phyloP scores from a whole-genome alignment of 2,113 vertebrate species.

The Barnardius zonarius region DNA sequence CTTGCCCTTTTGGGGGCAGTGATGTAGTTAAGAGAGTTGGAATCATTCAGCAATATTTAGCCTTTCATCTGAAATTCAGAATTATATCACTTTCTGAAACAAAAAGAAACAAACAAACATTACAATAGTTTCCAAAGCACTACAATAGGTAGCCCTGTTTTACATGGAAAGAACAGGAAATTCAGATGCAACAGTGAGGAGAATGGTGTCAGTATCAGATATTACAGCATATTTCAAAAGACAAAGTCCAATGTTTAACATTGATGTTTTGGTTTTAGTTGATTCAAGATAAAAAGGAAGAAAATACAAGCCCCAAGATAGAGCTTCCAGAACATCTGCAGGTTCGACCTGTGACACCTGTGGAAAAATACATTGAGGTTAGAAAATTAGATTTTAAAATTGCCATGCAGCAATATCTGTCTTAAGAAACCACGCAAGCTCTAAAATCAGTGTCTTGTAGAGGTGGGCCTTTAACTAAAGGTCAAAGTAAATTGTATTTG shows the following conservation, averaged over 20 bases:
- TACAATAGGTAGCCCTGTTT: not conserved
- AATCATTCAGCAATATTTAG: not conserved
- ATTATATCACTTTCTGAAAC: not conserved
- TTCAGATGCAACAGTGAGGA: not conserved
- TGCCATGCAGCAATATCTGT: not conserved
- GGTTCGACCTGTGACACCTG: constrained; percentile 72
- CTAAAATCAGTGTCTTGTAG: not conserved
- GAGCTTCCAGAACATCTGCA: constrained; percentile 70
- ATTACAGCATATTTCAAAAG: not conserved
- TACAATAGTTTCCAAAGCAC: not conserved
- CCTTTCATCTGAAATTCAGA: not conserved
- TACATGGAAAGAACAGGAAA: not conserved
- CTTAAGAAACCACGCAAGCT: not conserved
- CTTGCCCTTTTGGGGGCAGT: not conserved
- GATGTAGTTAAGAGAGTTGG: not conserved
- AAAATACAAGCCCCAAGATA: constrained; percentile 48
- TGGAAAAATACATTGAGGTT: constrained; percentile 79
- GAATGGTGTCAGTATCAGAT: not conserved
- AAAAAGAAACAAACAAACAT: not conserved
- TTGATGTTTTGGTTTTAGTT: constrained; percentile 63
- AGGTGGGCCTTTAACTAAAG: constrained; percentile 3
- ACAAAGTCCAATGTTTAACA: not conserved
- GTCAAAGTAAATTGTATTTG: constrained; percentile 25
- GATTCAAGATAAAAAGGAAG: constrained; percentile 37
- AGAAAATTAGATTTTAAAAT: constrained; percentile 1